Base-by-base conservation (phyloP, 2,888 invertebrate species). In the Balanococcus diminutus region DNA sequence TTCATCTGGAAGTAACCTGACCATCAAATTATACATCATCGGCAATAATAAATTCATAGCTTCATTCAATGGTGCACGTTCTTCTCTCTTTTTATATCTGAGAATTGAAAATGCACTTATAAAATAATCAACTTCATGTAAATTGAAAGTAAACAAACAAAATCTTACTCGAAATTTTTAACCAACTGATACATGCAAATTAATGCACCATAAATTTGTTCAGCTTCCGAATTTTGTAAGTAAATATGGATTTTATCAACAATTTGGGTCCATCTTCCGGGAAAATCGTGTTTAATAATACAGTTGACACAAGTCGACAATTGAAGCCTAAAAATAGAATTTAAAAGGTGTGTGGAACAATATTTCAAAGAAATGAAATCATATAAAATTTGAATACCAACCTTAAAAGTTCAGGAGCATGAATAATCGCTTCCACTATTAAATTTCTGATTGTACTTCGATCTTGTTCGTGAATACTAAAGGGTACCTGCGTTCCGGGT, bases 251-350 rank as follows among this genome's bases (percentile, higher is more conserved):
- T 95, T 92, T 98, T 98, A 90, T 98, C 98, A 11, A 98, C 96
- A 87, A 99, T 94, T 90, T 96, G 96, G 0, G 98, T 96, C 98
- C 98, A 98, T 88, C 96, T 93, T 81, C 94, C 94, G 4, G 99
- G 99, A 90, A 98, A 99, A 90, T 99, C 99, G 90, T 95, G 93
- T 90, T 98, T 98, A 79, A 99, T 95, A 87, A 99, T 98, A 87
- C 94, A 94, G 90, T 95, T 96, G 22, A 98, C 94, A 90, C 96
- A 96, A n/a, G 97, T 94, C 88, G 96, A 95, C 84, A 99, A 91
- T 90, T 99, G 98, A 75, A 95, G 92, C 89, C 97, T 94, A 89
- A 82, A 90, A 89, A 19, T 16, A 81, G 11, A 81, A 25, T 31
- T 9, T 1, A 2, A 28, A 67, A 67, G n/a, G 8, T 67, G 28